A percentile compares a stretch with the other conserved stretches of the same genome.
phyloP scores from a whole-genome alignment of 2,888 invertebrate genomes.

The Aromia moschata region DNA sequence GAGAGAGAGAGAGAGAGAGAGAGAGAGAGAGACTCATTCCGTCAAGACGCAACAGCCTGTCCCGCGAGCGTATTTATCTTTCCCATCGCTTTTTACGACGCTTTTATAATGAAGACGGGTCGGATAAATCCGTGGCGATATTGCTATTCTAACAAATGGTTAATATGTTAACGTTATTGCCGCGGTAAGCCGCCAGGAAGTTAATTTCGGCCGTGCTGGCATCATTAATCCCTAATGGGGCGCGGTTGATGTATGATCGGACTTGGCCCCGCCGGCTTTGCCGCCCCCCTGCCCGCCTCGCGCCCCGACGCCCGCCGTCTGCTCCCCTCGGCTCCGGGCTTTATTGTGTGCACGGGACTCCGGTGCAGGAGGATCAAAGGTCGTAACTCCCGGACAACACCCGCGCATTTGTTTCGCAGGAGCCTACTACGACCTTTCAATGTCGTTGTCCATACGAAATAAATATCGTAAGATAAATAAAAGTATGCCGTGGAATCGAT shows the following conservation, averaged over 20 bases:
- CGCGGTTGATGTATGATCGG: conserved; percentile 65
- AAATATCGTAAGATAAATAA: too few species aligned
- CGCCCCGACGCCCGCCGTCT: conserved; percentile 19
- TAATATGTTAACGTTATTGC: conserved; percentile 66
- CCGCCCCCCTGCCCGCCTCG: conserved; percentile 29
- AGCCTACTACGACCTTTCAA: background rate
- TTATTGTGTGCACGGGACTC: conserved; percentile 36
- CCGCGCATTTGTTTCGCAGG: conserved; percentile 32
- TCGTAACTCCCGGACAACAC: conserved; percentile 39
- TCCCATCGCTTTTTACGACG: conserved; percentile 39
- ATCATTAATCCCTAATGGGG: conserved; percentile 66
- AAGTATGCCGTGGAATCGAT: too few species aligned
- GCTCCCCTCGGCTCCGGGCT: conserved; percentile 30
- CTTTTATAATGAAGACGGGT: conserved; percentile 49
- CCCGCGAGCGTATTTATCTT: conserved; percentile 17
- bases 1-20: too few species aligned
- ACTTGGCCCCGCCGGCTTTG: conserved; percentile 45
- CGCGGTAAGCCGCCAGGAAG: conserved; percentile 64
- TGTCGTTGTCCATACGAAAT: too few species aligned
- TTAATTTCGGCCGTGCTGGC: conserved; percentile 65
- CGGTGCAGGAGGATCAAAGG: conserved; percentile 41
- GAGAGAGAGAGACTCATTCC: too few species aligned
- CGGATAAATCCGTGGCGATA: conserved; percentile 52
- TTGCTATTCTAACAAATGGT: conserved; percentile 65
- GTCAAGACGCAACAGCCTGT: background rate